A percentile compares a stretch with the other conserved stretches of the same genome.
phyloP scores from a whole-genome alignment of 2,888 invertebrate species.

The Cenopis cana region DNA sequence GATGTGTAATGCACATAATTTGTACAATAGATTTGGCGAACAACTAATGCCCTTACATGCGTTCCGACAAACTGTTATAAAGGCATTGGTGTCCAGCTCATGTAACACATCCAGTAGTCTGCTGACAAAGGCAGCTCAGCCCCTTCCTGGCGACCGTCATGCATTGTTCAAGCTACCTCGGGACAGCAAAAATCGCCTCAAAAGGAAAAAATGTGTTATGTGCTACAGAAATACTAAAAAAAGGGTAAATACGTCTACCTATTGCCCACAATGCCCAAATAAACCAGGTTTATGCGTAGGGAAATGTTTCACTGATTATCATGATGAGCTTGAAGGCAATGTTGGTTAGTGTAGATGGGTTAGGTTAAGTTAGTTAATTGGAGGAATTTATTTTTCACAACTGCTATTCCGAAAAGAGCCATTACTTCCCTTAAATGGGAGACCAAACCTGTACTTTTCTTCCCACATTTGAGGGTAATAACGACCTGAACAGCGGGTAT shows the following conservation, averaged over 20 bases:
- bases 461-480: too few species aligned
- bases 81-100: conserved; percentile 10
- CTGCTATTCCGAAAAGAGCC: too few species aligned
- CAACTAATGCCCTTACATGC: conserved; percentile 1
- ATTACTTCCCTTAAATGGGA: too few species aligned
- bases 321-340: conserved; percentile 7
- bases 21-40: conserved; percentile 9
- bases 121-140: background rate
- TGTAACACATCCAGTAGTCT: background rate
- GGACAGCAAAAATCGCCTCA: conserved; percentile 11
- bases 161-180: conserved; percentile 15
- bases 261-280: conserved; percentile 19
- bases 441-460: too few species aligned
- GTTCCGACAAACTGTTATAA: conserved; percentile 21
- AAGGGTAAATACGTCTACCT: conserved; percentile 13
- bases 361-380: too few species aligned
- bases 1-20: conserved; percentile 21
- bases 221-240: conserved; percentile 18
- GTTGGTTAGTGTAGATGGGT: conserved; percentile 2
- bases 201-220: conserved; percentile 19
- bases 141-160: background rate
- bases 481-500: too few species aligned
- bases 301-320: conserved; percentile 21
- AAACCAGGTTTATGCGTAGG: conserved; percentile 17
- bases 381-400: too few species aligned